A percentile compares a stretch with the other conserved stretches of the same genome.
These are phyloP conservation scores for Echiichthys vipera DNA, from an alignment of 2,797 vertebrate genomes.

Conservation along the genomic window DNA sequence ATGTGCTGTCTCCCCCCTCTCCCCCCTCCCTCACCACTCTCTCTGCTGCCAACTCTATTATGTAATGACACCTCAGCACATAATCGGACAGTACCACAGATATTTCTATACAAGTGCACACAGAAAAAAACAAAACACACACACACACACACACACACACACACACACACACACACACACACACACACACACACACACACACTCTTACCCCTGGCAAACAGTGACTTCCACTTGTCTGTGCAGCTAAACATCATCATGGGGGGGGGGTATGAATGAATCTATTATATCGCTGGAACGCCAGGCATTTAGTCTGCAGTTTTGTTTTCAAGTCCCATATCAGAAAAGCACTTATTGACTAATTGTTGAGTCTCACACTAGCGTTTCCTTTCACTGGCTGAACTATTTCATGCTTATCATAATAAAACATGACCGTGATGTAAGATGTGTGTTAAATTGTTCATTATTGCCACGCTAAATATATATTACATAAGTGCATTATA, in stretches of 20 bases:
- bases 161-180: constrained; percentile 4
- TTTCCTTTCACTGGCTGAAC: constrained; percentile 23
- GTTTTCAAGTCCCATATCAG: constrained; percentile 21
- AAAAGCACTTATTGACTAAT: constrained; percentile 27
- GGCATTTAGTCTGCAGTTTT: constrained; percentile 36
- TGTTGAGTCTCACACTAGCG: constrained; percentile 21
- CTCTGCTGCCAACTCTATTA: constrained; percentile 57
- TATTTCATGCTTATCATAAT: not conserved
- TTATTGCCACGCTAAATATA: constrained; percentile 26
- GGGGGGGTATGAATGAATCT: constrained; percentile 47
- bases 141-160: constrained; percentile 26
- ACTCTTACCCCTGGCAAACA: constrained; percentile 3
- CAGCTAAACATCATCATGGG: constrained; percentile 27
- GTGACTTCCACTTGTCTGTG: constrained; percentile 24
- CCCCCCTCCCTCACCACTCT: not conserved
- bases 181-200: constrained; percentile 27
- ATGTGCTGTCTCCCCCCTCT: constrained; percentile 38
- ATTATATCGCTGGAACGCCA: constrained; percentile 56
- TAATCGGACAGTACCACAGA: constrained; percentile 65
- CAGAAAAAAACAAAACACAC: constrained; percentile 25
- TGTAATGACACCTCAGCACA: constrained; percentile 69
- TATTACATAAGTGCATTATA: constrained; percentile 50
- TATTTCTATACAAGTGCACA: constrained; percentile 51
- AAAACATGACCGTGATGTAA: not conserved
- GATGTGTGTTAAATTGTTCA: constrained; percentile 16